phyloP scores from a whole-genome alignment of 92 coral and sea anemone species.

The Zoanthus sociatus region DNA sequence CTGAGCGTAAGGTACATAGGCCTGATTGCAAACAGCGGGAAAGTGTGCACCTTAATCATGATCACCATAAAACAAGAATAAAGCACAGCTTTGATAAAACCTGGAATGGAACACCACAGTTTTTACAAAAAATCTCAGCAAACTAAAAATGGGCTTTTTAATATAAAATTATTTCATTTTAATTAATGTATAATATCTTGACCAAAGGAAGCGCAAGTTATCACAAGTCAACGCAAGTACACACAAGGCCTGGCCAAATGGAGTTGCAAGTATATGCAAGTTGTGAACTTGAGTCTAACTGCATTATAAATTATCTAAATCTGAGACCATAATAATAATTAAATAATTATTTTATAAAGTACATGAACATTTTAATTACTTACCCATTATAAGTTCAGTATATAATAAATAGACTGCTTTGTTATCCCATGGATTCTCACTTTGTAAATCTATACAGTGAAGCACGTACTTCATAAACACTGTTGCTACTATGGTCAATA shows the following conservation, averaged over 20 bases:
- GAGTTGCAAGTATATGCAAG: too few relatives aligned
- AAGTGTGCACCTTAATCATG: conserved; percentile 97
- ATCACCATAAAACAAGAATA: conserved; percentile 90
- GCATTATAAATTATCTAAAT: not conserved
- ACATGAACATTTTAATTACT: not conserved
- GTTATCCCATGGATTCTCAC: conserved; percentile 99
- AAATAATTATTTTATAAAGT: not conserved
- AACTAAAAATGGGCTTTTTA: not conserved
- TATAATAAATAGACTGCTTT: conserved; percentile 97
- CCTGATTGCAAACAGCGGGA: conserved; percentile 97
- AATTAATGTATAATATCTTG: too few relatives aligned
- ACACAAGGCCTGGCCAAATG: too few relatives aligned
- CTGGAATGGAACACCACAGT: conserved; percentile 52
- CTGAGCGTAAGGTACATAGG: conserved; percentile 97
- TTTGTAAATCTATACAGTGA: conserved; percentile 92
- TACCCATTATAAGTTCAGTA: conserved; percentile 97
- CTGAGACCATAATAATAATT: not conserved
- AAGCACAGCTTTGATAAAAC: conserved; percentile 92
- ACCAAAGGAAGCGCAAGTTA: too few relatives aligned
- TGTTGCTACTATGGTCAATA: conserved; percentile 92
- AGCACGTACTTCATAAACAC: conserved; percentile 93
- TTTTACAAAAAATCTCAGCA: too few relatives aligned
- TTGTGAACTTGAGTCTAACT: too few relatives aligned
- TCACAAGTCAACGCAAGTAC: too few relatives aligned
- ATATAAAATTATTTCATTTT: not conserved